phyloP scores from a whole-genome alignment of 1,140 invertebrate genomes.

The Drosophila melanica region DNA sequence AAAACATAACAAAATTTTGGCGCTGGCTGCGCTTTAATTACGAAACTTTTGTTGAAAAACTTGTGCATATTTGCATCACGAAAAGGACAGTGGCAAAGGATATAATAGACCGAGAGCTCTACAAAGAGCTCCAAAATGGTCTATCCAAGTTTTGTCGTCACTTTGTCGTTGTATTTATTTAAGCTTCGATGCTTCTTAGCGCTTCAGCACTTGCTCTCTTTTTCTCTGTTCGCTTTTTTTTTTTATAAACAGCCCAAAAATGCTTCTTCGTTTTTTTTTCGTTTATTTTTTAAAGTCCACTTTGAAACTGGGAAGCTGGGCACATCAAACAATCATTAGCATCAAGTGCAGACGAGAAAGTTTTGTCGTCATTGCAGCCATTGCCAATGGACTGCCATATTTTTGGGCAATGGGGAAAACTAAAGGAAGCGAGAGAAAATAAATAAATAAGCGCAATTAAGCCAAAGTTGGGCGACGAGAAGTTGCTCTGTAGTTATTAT shows the following conservation, averaged over 20 bases:
- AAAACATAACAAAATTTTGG: conserved; percentile 51
- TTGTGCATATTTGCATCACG: conserved; percentile 62
- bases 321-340: conserved; percentile 79
- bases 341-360: conserved; percentile 52
- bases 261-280: background rate
- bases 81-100: conserved; percentile 32
- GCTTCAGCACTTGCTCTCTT: conserved; percentile 11
- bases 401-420: background rate
- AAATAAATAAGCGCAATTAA: conserved; percentile 17
- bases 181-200: conserved; percentile 47
- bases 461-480: background rate
- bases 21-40: conserved; percentile 63
- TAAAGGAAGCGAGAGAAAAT: background rate
- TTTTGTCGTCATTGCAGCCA: conserved; percentile 49
- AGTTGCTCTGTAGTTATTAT: conserved; percentile 1
- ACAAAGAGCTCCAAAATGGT: conserved; percentile 31
- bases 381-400: background rate
- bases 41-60: conserved; percentile 65
- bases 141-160: conserved; percentile 56
- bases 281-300: conserved; percentile 12
- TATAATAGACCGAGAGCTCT: conserved; percentile 13
- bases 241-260: conserved; percentile 38
- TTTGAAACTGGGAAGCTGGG: conserved; percentile 13
- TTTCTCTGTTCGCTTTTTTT: conserved; percentile 1
- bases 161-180: conserved; percentile 67